Conservation (phyloP, 37 sponge, comb jelly and placozoan genomes). For the Geodia barretti region DNA sequence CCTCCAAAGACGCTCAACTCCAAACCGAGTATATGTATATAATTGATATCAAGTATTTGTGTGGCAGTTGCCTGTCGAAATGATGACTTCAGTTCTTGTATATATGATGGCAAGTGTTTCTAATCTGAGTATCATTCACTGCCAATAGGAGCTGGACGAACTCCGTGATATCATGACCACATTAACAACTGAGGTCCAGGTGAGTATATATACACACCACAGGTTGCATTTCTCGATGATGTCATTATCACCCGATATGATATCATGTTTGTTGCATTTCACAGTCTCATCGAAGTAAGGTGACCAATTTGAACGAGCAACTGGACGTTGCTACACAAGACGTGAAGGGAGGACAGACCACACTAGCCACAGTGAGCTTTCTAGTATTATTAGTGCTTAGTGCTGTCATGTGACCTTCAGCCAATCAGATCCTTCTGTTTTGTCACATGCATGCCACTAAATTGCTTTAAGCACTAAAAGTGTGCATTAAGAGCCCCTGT, state of each 20-base stretch:
- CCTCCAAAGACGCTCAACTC: no score
- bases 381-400: no score
- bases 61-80: no score
- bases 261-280: background rate
- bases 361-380: background rate
- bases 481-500: no score
- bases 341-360: background rate
- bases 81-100: no score
- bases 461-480: no score
- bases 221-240: background rate
- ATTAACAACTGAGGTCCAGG: background rate
- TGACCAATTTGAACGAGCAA: background rate
- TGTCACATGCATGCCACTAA: no score
- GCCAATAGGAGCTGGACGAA: background rate
- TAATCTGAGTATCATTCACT: background rate
- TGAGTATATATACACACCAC: background rate
- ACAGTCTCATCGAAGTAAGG: background rate
- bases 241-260: no score
- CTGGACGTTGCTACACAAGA: background rate
- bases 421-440: no score
- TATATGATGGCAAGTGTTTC: background rate
- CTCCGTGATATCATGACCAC: background rate
- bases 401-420: no score
- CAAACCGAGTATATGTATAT: no score
- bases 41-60: no score